Evolutionary conservation across 2,888 invertebrate genomes (phyloP).

Genomic region (Amphiduros pacificus): DNA sequence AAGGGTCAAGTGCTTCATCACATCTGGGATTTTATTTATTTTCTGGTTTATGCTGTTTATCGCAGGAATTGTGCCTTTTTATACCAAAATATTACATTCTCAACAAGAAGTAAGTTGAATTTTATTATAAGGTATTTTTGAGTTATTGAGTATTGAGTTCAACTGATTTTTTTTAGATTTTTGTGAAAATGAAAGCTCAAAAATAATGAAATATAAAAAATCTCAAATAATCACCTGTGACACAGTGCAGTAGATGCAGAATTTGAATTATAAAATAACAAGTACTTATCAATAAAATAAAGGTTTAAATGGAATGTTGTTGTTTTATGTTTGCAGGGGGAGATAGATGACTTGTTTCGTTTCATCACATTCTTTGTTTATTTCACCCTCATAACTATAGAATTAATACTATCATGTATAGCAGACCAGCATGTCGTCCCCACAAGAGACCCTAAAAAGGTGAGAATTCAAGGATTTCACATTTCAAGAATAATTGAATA

Average conservation of each 20-base stretch:
- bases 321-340: constrained; percentile 11
- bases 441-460: background rate
- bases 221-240: no score
- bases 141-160: no score
- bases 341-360: constrained; percentile 20
- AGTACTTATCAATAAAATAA: no score
- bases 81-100: constrained; percentile 34
- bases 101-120: constrained; percentile 18
- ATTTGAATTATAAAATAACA: no score
- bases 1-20: constrained; percentile 45
- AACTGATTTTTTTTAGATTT: no score
- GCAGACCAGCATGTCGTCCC: constrained; percentile 20
- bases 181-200: no score
- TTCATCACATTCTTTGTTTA: constrained; percentile 25
- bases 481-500: no score
- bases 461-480: no score
- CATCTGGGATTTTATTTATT: constrained; percentile 52
- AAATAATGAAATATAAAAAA: no score
- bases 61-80: constrained; percentile 46
- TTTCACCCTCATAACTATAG: constrained; percentile 19
- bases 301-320: no score
- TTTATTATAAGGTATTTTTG: no score
- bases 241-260: no score
- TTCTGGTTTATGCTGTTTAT: constrained; percentile 48
- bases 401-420: constrained; percentile 27